A percentile compares a stretch with the other conserved stretches of the same genome.
These are phyloP conservation scores for Morbakka virulenta DNA, from an alignment of 30 jellyfish, hydroid and myxozoan genomes.

Conservation along the genomic window DNA sequence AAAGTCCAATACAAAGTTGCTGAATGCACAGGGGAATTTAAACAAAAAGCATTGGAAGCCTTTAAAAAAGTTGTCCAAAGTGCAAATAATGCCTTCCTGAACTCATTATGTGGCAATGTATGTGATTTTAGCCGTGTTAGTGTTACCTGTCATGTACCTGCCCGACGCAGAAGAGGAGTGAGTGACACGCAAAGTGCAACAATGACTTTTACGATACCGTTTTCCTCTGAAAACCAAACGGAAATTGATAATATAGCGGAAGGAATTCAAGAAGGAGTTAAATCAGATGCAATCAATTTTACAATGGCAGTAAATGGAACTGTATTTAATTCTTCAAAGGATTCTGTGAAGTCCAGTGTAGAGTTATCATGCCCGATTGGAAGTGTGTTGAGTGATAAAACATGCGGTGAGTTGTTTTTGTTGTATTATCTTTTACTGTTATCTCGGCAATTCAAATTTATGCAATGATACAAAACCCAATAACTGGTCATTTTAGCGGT, in stretches of 20 bases:
- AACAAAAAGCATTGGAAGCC: conserved; percentile 19
- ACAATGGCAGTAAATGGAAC: conserved; percentile 16
- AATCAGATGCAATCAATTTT: not conserved
- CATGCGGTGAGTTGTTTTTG: conserved; percentile 59
- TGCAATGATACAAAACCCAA: too few relatives aligned
- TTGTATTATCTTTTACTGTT: too few relatives aligned
- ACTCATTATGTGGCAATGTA: conserved; percentile 71
- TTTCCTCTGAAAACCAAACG: not conserved
- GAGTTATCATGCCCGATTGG: conserved; percentile 10
- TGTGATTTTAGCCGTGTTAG: conserved; percentile 68
- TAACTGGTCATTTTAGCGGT: too few relatives aligned
- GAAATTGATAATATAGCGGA: not conserved
- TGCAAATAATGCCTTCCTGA: conserved; percentile 46
- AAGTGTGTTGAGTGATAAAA: conserved; percentile 16
- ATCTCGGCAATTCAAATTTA: too few relatives aligned
- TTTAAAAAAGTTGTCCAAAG: conserved; percentile 21
- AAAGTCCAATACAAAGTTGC: conserved; percentile 47
- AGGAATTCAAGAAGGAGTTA: conserved; percentile 1
- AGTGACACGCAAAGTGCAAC: conserved; percentile 26
- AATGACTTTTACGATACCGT: conserved; percentile 41
- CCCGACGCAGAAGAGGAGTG: conserved; percentile 74
- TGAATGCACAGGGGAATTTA: conserved; percentile 56
- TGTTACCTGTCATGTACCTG: conserved; percentile 52
- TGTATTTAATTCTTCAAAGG: not conserved
- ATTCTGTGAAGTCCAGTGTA: not conserved